phyloP scores from a whole-genome alignment of 2,797 vertebrate species.

The Gallinago nigripennis region DNA sequence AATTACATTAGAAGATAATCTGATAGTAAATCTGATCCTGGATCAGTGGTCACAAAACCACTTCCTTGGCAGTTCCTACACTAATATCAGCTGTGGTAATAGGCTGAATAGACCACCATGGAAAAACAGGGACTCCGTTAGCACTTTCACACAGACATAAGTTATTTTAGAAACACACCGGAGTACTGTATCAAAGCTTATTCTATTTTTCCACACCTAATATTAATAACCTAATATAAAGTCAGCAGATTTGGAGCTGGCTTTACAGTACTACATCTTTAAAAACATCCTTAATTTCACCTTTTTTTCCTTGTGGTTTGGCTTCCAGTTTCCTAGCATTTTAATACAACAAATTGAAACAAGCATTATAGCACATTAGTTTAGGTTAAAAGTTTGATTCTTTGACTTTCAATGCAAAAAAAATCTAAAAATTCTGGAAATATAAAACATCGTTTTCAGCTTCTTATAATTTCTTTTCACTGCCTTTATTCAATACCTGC shows the following conservation, averaged over 20 bases:
- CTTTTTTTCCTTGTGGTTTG: neutral
- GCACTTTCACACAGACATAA: neutral
- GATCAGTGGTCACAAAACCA: conserved; percentile 10
- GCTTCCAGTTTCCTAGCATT: neutral
- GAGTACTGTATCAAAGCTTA: neutral
- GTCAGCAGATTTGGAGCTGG: neutral
- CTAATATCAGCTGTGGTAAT: neutral
- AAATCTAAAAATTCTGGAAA: neutral
- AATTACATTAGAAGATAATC: conserved; percentile 30
- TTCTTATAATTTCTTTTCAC: neutral
- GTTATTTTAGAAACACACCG: neutral
- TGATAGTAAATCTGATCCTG: conserved; percentile 9
- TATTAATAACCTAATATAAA: neutral
- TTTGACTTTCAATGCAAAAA: neutral
- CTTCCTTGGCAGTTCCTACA: neutral
- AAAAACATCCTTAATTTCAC: neutral
- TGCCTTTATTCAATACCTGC: neutral
- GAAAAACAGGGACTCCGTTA: neutral
- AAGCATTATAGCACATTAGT: neutral
- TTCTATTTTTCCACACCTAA: neutral
- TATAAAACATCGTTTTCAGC: neutral
- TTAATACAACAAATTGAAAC: neutral
- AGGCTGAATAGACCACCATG: neutral
- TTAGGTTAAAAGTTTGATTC: neutral
- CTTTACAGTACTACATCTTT: neutral